Evolutionary conservation across 2,888 invertebrate genomes (phyloP), one percentile per base, ranked within the genome.

Genomic region (Merodon equestris): DNA sequence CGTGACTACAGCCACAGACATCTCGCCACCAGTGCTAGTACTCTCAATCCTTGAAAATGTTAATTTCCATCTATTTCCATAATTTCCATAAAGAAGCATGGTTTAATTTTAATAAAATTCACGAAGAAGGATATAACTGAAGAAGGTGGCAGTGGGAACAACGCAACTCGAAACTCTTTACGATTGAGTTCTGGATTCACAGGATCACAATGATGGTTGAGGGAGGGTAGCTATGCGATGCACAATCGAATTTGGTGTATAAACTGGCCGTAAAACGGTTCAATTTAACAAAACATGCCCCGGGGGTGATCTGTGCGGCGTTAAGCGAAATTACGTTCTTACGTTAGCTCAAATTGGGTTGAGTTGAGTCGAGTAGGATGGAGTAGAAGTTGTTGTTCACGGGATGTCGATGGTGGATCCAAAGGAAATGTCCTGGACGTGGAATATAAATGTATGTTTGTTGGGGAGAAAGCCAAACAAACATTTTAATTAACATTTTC

Each of bases 21-120:
- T n/a, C n/a, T n/a, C n/a, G n/a, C 27, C 7, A 27, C 27, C 27
- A 27, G n/a, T n/a, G n/a, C 27, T 2, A 27, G 27, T 2, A 38
- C 36, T 51, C 19, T 44, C 44, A 18, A n/a, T 53, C 67, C 50
- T 60, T 50, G 68, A 51, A 51, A 44, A 51, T 70, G 58, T 68
- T 70, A 58, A 70, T 70, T 68, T 70, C 60, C 60, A 70, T 70
- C 68, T 53, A 70, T 70, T 70, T 70, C 68, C 68, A 70, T 70
- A 70, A 70, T 51, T 70, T 70, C 45, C 38, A 48, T 45, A 70
- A 70, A 70, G 44, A 19, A 53, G 53, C 66, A 14, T 51, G 53
- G 58, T 60, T 67, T 53, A 68, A 60, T 70, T 60, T 70, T 60
- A 70, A 60, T 60, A 70, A 68, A 60, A 68, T 58, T 42, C 13